phyloP scores from a whole-genome alignment of 1,140 invertebrate species.

The Panagrolaimus sp. region DNA sequence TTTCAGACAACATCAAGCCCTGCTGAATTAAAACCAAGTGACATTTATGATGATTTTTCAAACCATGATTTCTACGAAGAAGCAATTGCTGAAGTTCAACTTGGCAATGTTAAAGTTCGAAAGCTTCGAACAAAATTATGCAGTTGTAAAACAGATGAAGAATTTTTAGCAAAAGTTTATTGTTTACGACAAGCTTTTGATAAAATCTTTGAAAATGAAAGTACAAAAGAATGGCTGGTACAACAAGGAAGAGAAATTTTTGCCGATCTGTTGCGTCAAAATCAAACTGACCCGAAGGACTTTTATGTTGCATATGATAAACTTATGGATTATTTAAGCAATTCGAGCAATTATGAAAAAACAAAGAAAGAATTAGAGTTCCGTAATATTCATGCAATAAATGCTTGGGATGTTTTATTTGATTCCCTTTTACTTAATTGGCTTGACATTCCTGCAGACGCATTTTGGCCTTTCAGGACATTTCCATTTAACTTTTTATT shows the following conservation, averaged over 20 bases:
- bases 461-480: conserved; percentile 35
- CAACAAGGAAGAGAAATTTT: conserved; percentile 36
- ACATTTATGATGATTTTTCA: conserved; percentile 25
- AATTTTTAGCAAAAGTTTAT: conserved; percentile 43
- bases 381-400: conserved; percentile 35
- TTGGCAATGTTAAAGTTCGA: conserved; percentile 35
- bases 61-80: conserved; percentile 26
- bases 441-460: too few species aligned
- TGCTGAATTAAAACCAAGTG: background rate
- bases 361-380: conserved; percentile 29
- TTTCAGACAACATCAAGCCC: background rate
- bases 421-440: conserved; percentile 39
- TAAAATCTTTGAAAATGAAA: conserved; percentile 31
- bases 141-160: conserved; percentile 35
- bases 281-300: conserved; percentile 35
- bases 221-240: conserved; percentile 31
- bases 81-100: conserved; percentile 23
- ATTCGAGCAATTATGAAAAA: conserved; percentile 34
- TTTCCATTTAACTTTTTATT: conserved; percentile 37
- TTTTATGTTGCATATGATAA: conserved; percentile 37
- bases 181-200: conserved; percentile 39
- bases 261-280: conserved; percentile 38
- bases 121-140: conserved; percentile 41
- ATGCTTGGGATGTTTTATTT: conserved; percentile 45
- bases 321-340: conserved; percentile 38